Percentiles rank a stretch among this genome's conserved stretches.
Conservation (phyloP, 2,113 vertebrate genomes). For the Campylomormyrus tamandua region DNA sequence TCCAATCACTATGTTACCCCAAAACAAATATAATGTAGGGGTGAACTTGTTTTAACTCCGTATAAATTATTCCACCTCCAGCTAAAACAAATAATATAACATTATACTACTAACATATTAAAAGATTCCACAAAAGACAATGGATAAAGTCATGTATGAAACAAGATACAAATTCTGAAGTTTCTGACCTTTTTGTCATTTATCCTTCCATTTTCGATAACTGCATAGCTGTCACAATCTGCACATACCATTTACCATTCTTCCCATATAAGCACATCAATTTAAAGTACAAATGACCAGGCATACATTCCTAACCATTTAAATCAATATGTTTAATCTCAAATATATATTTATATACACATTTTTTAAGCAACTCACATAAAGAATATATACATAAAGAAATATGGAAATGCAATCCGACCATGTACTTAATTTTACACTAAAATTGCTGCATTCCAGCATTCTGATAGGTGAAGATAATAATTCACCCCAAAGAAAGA, state of each 20-base stretch:
- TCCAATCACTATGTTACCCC: neutral
- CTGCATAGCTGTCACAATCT: neutral
- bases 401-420: neutral
- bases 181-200: neutral
- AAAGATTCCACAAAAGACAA: neutral
- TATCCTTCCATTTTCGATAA: neutral
- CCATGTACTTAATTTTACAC: neutral
- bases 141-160: neutral
- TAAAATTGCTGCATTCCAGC: neutral
- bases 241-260: neutral
- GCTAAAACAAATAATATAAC: neutral
- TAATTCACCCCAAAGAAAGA: neutral
- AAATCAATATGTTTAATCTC: neutral
- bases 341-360: neutral
- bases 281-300: neutral
- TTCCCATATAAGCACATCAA: neutral
- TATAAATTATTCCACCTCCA: neutral
- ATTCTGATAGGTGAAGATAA: neutral
- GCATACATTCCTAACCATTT: neutral
- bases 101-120: neutral
- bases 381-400: neutral
- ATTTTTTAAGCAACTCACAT: neutral
- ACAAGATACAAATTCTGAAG: neutral
- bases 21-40: neutral
- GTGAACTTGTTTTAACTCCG: neutral